These are phyloP conservation scores for Cinclus mexicanus DNA, from an alignment of 2,113 vertebrate genomes.

Conservation along the genomic window DNA sequence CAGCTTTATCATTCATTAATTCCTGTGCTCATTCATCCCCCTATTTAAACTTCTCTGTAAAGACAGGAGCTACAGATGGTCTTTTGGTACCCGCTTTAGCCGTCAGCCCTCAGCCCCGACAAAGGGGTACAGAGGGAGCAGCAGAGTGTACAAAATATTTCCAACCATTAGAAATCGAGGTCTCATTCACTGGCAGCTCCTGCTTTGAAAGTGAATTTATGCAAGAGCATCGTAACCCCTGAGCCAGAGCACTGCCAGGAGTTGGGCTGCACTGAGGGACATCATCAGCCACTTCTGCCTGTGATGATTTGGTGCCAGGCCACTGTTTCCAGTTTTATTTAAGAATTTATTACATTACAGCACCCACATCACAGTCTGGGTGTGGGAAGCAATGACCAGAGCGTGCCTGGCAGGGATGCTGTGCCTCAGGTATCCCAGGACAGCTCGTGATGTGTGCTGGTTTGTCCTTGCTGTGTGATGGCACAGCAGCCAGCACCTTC, in stretches of 20 bases:
- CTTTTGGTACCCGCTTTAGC: constrained; percentile 71
- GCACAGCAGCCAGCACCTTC: rapidly evolving
- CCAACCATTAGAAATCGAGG: constrained; percentile 42
- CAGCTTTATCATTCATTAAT: constrained; percentile 74
- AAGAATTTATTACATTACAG: neutral
- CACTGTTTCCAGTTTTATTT: neutral
- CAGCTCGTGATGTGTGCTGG: neutral
- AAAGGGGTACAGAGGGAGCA: constrained; percentile 61
- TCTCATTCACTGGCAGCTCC: constrained; percentile 18
- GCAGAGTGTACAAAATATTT: constrained; percentile 66
- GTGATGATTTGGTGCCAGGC: neutral
- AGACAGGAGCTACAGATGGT: constrained; percentile 71
- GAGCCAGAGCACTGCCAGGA: neutral
- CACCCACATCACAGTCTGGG: neutral
- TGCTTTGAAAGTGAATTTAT: constrained; percentile 9
- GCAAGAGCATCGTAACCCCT: neutral
- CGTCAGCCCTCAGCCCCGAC: constrained; percentile 59
- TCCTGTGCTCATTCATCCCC: constrained; percentile 73
- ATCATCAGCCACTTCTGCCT: neutral
- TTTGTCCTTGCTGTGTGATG: neutral
- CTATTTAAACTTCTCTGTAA: constrained; percentile 73
- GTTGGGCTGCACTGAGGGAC: neutral
- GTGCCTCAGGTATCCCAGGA: neutral
- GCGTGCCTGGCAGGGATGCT: neutral
- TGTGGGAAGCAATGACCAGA: neutral